Conservation (phyloP, 2,797 vertebrate species). For the Fistularia tabacaria region DNA sequence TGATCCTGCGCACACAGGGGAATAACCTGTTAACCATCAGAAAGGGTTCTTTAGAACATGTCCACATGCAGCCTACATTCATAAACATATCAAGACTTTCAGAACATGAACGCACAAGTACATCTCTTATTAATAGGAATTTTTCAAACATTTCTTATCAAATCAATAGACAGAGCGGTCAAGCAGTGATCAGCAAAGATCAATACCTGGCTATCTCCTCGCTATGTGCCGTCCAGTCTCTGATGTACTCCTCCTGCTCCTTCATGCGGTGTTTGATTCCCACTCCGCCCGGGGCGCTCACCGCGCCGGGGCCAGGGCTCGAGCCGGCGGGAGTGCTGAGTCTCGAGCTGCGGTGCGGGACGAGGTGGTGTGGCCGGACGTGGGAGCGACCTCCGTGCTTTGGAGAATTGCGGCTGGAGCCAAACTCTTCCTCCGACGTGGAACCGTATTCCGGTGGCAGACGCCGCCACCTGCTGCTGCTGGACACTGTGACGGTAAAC, state of each 20-base stretch:
- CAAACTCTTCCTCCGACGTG: slow-evolving; percentile 98
- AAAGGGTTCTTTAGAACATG: slow-evolving; percentile 65
- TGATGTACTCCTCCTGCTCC: slow-evolving; percentile 97
- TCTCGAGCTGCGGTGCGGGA: slow-evolving; percentile 77
- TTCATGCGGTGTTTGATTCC: slow-evolving; percentile 88
- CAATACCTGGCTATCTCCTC: slow-evolving; percentile 97
- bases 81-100: slow-evolving; percentile 1
- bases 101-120: no score
- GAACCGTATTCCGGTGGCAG: slow-evolving; percentile 97
- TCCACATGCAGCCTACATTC: slow-evolving; percentile 38
- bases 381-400: slow-evolving; percentile 87
- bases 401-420: slow-evolving; percentile 89
- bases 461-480: slow-evolving; percentile 94
- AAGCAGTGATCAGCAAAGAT: slow-evolving; percentile 28
- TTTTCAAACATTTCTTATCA: no score
- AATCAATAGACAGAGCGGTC: neutral
- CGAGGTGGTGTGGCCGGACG: slow-evolving; percentile 72
- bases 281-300: slow-evolving; percentile 66
- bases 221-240: slow-evolving; percentile 97
- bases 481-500: slow-evolving; percentile 66
- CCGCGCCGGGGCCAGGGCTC: slow-evolving; percentile 10
- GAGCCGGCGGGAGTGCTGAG: slow-evolving; percentile 27
- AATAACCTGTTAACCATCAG: slow-evolving; percentile 83
- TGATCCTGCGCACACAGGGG: slow-evolving; percentile 94
- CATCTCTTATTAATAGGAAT: no score